Conservation (phyloP, 2,888 invertebrate species). For the Leptodirus hochenwartii region DNA sequence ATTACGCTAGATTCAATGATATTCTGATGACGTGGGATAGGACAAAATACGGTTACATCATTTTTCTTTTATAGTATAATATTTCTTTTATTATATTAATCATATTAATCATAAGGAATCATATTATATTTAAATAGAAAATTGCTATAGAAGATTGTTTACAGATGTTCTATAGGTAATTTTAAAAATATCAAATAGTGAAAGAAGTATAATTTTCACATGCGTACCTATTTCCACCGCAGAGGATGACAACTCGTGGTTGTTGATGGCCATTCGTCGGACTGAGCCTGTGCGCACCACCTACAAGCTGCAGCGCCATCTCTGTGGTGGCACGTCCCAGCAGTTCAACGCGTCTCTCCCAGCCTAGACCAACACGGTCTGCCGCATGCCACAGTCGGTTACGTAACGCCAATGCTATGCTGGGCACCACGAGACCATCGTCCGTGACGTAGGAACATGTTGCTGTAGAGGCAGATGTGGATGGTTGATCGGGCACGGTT, state of each 20-base stretch:
- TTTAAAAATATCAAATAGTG: too few relatives aligned
- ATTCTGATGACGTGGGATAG: too few relatives aligned
- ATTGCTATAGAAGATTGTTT: constrained; percentile 3
- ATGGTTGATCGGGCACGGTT: constrained; percentile 42
- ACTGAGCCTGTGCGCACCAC: constrained; percentile 68
- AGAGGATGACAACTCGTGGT: constrained; percentile 62
- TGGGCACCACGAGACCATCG: constrained; percentile 64
- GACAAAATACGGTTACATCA: too few relatives aligned
- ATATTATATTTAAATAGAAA: constrained; percentile 7
- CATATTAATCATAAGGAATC: constrained; percentile 1
- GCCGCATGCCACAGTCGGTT: constrained; percentile 48
- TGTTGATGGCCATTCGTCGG: constrained; percentile 78
- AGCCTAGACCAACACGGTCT: constrained; percentile 45
- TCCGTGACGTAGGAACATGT: constrained; percentile 54
- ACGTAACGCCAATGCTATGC: constrained; percentile 46
- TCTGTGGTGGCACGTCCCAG: constrained; percentile 72
- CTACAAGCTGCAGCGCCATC: constrained; percentile 64
- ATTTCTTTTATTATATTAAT: constrained; percentile 6
- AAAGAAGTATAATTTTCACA: background rate
- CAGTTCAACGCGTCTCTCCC: constrained; percentile 51
- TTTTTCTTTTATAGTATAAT: too few relatives aligned
- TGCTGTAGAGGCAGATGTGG: constrained; percentile 11
- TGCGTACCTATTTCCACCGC: constrained; percentile 41
- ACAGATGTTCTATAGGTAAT: background rate
- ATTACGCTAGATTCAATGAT: too few relatives aligned